These are phyloP conservation scores for Pelobates fuscus DNA, from an alignment of 2,113 vertebrate species.

Conservation along the genomic window DNA sequence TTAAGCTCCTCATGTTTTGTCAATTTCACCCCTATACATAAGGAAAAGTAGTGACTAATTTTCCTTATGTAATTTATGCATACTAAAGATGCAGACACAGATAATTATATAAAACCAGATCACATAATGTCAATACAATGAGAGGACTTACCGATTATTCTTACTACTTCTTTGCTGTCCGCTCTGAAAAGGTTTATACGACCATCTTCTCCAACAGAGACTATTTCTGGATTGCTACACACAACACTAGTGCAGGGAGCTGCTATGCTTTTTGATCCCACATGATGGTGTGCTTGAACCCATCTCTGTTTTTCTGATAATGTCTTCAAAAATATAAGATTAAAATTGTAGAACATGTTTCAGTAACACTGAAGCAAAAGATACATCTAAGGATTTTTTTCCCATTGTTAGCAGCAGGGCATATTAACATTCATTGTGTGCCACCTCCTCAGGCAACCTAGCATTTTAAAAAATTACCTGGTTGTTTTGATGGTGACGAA, in stretches of 20 bases:
- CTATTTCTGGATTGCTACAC: constrained; percentile 88
- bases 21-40: too few species aligned
- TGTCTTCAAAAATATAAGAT: constrained; percentile 62
- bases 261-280: constrained; percentile 63
- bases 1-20: too few species aligned
- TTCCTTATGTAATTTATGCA: too few species aligned
- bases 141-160: constrained; percentile 80
- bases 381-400: background rate
- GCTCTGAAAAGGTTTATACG: constrained; percentile 86
- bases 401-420: background rate
- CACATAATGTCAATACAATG: too few species aligned
- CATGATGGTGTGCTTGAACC: constrained; percentile 79
- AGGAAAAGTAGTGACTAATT: too few species aligned
- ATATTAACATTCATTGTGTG: too few species aligned
- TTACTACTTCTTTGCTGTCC: constrained; percentile 79
- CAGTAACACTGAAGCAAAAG: too few species aligned
- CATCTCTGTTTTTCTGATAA: constrained; percentile 80
- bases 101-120: too few species aligned
- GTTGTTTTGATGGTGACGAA: constrained; percentile 81
- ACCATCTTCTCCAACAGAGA: constrained; percentile 92
- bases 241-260: constrained; percentile 86
- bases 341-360: background rate
- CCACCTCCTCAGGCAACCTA: background rate
- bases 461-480: constrained; percentile 69
- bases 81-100: too few species aligned